A percentile compares a stretch with the other conserved stretches of the same genome.
These are phyloP conservation scores for Neosalanx taihuensis DNA, from an alignment of 2,797 vertebrate species.

Conservation along the genomic window DNA sequence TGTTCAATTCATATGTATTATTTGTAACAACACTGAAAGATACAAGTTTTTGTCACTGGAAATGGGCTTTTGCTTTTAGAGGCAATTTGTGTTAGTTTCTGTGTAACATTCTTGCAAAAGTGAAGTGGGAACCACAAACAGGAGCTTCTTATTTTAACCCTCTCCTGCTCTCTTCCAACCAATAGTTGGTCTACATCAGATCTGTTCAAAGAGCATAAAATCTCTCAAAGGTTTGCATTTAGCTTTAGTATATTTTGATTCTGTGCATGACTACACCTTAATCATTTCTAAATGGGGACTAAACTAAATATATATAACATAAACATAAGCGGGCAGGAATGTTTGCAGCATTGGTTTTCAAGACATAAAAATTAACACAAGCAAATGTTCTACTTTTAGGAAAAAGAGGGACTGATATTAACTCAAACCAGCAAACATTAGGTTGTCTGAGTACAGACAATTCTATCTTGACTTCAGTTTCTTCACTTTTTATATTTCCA, in stretches of 20 bases:
- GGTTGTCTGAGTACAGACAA: background rate
- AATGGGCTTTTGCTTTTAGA: conserved; percentile 7
- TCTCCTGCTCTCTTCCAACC: conserved; percentile 22
- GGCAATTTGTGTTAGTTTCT: conserved; percentile 22
- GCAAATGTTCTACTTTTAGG: background rate
- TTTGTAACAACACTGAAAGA: conserved; percentile 15
- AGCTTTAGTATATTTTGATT: conserved; percentile 12
- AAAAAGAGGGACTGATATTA: conserved; percentile 1
- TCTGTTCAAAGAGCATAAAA: conserved; percentile 18
- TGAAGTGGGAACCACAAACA: conserved; percentile 3
- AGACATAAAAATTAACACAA: conserved; percentile 24
- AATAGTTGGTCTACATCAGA: conserved; percentile 16
- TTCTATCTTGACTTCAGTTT: conserved; percentile 7
- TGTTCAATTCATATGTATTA: conserved; percentile 30
- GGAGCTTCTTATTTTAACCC: conserved; percentile 9
- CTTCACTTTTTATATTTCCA: background rate
- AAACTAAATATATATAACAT: conserved; percentile 28
- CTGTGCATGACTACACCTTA: conserved; percentile 19
- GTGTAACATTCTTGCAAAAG: conserved; percentile 47
- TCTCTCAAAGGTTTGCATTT: conserved; percentile 9
- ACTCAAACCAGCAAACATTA: conserved; percentile 3
- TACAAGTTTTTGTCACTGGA: conserved; percentile 17
- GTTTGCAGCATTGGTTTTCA: conserved; percentile 47
- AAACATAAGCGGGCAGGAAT: conserved; percentile 22
- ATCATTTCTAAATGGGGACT: conserved; percentile 17